Evolutionary conservation across 30 jellyfish, hydroid and myxozoan species (phyloP), one percentile per base, ranked within the genome.

Genomic region (Cassiopea andromeda): DNA sequence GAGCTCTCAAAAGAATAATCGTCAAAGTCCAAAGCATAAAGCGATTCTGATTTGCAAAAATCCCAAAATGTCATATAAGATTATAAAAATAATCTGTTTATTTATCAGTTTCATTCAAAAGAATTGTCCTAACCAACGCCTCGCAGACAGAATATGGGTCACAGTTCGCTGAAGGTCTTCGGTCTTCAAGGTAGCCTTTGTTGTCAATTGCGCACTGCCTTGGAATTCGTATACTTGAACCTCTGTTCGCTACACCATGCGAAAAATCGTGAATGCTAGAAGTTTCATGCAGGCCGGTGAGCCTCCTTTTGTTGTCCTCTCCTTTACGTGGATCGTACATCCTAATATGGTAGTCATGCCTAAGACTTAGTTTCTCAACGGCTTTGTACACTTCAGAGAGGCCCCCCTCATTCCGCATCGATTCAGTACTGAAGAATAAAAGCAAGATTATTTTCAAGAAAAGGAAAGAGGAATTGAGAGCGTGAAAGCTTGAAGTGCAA

Each of bases 341-440:
- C 72, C 57, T 57, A 46, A 93, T 88, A 87, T 93, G 98, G 70
- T 84, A 89, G 27, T 83, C 92, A 81, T 93, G 98, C 9, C 97
- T 59, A 27, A 46, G 60, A 16, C 97, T 54, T 16, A 93, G 70
- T 71, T 89, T 88, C 86, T 93, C 97, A 1, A 93, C 89, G 12
- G 98, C 98, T 2, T 73, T 60, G 87, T 81, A 58, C 14, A 93
- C 91, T 18, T 88, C 89, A 6, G 81, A 45, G 77, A 93, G 80
- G 48, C 98, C 98, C 15, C 94, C 97, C 14, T 88, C 97, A 47
- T 68, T 84, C n/a, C 98, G 83, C 98, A 93, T 93, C 38, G 84
- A 86, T 10, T 43, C 82, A 1, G 98, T 93, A 48, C 98, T 93
- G 89, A 10, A 72, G 45, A 68, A 18, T 0, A 19, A 27, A 80